Evolutionary conservation across 2,888 invertebrate genomes (phyloP).

Genomic region (Dryobota labecula): DNA sequence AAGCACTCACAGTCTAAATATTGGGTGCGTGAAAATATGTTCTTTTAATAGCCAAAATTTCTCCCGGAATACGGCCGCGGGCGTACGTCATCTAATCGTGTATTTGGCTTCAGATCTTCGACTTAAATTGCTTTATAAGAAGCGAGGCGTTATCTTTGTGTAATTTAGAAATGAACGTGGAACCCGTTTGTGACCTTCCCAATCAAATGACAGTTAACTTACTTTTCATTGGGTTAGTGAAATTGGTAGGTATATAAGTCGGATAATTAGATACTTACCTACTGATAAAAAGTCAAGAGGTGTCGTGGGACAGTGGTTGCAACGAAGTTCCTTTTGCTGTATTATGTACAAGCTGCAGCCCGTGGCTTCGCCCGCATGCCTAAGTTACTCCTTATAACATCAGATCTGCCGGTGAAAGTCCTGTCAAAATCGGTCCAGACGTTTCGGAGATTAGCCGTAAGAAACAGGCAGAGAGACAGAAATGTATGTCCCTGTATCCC

Average conservation of each 20-base stretch:
- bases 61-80: conserved; percentile 62
- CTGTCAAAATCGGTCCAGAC: too few species aligned
- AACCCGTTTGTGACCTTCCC: conserved; percentile 67
- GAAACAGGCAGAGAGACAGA: too few species aligned
- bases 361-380: too few species aligned
- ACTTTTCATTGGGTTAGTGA: conserved; percentile 68
- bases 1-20: conserved; percentile 78
- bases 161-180: conserved; percentile 73
- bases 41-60: conserved; percentile 83
- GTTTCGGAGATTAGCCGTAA: too few species aligned
- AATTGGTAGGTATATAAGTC: conserved; percentile 62
- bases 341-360: too few species aligned
- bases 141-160: conserved; percentile 68
- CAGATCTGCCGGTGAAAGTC: too few species aligned
- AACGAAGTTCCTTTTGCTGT: too few species aligned
- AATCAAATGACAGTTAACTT: conserved; percentile 72
- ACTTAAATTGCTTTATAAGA: conserved; percentile 81
- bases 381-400: too few species aligned
- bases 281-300: too few species aligned
- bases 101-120: conserved; percentile 68
- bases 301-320: too few species aligned
- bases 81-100: conserved; percentile 48
- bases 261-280: background rate
- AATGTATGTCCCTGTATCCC: too few species aligned
- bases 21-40: conserved; percentile 86